Base-by-base conservation (phyloP, 2,888 invertebrate species). In the Cephus pulcher region DNA sequence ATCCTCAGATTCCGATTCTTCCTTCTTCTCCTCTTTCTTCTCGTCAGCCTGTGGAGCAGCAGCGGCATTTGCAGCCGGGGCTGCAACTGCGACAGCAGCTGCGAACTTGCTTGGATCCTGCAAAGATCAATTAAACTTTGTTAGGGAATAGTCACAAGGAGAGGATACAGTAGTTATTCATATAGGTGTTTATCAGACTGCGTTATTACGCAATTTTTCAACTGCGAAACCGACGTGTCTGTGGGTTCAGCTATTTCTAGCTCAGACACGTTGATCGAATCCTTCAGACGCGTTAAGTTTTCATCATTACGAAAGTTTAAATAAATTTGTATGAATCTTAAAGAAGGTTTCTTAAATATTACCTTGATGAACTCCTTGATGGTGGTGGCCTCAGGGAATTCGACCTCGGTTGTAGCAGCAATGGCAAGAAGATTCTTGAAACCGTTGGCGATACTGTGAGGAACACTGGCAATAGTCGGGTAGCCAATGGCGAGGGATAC, bases 341-440 rank as follows among this genome's bases (percentile, higher is more conserved):
- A 30, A 68, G 73, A 15, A 30, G 30, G 70, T 12, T 76, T 70
- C 12, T 70, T 32, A 68, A 73, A 68, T 23, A 23, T 56, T 91
- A 95, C 95, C 94, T 97, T 97, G 92, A 98, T 95, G 93, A 93
- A 98, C 92, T 97, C 97, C 93, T 97, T 98, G 93, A 98, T 96
- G 89, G 97, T 97, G 76, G 95, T 93, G 74, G 99, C 99, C 93
- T 99, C 97, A 92, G 97, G 95, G 94, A 99, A 99, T 82, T 97
- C 96, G 83, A 99, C 95, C 82, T 99, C 98, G 78, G 99, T 99
- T 88, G 95, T 97, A 79, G 98, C 98, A 88, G 99, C 99, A 89
- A 99, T 93, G 84, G 99, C 98, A 94, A 99, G 94, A 90, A 99
- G 93, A 93, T 98, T 99, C 95, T 98, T 99, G 95, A 99, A 98